phyloP scores from a whole-genome alignment of 2,113 vertebrate genomes.

The Datnioides undecimradiatus region DNA sequence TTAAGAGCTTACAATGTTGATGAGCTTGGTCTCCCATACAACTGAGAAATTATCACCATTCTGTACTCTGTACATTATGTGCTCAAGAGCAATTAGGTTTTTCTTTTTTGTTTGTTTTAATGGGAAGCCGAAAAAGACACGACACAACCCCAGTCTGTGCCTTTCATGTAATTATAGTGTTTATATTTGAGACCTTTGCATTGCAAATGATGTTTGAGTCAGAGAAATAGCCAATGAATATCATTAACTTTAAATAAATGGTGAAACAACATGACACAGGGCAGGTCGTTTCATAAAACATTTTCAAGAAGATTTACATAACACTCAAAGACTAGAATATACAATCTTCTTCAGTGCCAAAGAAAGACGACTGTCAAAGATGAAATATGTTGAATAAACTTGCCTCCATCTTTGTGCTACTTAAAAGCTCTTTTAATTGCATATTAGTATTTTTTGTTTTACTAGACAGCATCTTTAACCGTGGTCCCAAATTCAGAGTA shows the following conservation, averaged over 20 bases:
- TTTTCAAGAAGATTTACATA: slow-evolving; percentile 12
- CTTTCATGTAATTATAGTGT: background rate
- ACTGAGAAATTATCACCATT: background rate
- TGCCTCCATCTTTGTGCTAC: background rate
- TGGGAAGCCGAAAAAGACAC: background rate
- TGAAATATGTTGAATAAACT: background rate
- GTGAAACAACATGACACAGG: background rate
- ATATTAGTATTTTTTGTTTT: too few species aligned
- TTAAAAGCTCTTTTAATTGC: background rate
- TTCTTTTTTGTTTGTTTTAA: background rate
- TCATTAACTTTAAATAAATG: slow-evolving; percentile 12
- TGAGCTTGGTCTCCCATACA: slow-evolving; percentile 1
- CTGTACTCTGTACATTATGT: background rate
- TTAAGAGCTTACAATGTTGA: slow-evolving; percentile 20
- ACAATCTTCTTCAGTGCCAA: background rate
- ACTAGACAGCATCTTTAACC: background rate
- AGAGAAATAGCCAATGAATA: slow-evolving; percentile 24
- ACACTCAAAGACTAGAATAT: background rate
- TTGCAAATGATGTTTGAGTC: background rate
- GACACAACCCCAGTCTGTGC: background rate
- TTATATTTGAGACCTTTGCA: slow-evolving; percentile 15
- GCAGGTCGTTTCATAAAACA: slow-evolving; percentile 5
- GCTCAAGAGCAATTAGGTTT: slow-evolving; percentile 6
- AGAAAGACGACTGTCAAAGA: background rate
- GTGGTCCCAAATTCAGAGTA: background rate